Conservation (phyloP, 1,140 invertebrate species). For the Drosophila mauritiana region DNA sequence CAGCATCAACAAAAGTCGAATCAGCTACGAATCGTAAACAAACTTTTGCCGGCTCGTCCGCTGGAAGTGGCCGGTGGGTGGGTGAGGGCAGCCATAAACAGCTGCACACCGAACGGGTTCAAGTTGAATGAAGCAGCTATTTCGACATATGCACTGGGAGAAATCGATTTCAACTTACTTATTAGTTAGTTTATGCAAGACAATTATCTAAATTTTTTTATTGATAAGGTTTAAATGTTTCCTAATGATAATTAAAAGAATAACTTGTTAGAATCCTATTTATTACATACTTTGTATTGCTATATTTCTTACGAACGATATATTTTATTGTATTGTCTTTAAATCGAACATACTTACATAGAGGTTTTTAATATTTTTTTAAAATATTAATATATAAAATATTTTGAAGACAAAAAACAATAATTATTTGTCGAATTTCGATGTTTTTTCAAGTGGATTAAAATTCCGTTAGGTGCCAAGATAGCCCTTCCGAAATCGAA, state of each 20-base stretch:
- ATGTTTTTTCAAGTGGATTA: neutral
- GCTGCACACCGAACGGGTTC: conserved; percentile 53
- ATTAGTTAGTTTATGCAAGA: neutral
- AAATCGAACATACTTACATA: too few relatives aligned
- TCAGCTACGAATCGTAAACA: conserved; percentile 43
- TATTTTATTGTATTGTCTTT: too few relatives aligned
- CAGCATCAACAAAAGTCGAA: conserved; percentile 32
- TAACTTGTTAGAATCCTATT: neutral
- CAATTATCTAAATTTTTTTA: neutral
- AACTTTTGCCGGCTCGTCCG: conserved; percentile 35
- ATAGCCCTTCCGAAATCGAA: conserved; percentile 26
- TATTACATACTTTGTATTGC: too few relatives aligned
- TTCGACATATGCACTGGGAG: conserved; percentile 11
- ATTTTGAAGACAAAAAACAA: too few relatives aligned
- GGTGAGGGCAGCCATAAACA: conserved; percentile 40
- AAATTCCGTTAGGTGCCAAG: conserved; percentile 13
- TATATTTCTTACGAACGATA: too few relatives aligned
- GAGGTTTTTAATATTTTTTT: neutral
- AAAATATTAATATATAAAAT: neutral
- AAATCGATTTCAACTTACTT: neutral
- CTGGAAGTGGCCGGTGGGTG: neutral
- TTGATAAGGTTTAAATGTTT: too few relatives aligned
- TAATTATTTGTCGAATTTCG: neutral
- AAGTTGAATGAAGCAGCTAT: conserved; percentile 41
- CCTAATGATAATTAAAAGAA: too few relatives aligned